Base-by-base conservation (phyloP, 2,113 vertebrate genomes). In the Panurus biarmicus region DNA sequence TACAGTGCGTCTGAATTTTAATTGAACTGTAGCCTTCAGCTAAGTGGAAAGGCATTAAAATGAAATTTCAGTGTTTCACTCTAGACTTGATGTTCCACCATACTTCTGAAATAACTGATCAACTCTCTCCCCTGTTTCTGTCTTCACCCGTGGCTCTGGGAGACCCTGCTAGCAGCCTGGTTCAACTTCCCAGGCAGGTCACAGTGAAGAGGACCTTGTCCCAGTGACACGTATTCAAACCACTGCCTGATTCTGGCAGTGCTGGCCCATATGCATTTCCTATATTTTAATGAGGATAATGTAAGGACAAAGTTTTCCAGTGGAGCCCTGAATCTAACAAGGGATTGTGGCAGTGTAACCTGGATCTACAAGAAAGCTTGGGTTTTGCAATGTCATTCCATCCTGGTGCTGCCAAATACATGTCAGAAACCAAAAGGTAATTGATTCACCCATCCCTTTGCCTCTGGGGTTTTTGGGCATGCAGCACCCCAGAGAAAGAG, bases 11-110 rank as follows among this genome's bases (percentile, higher is more conserved):
- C 71, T 71, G 89, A 95, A 95, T 96, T 95, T 96, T 95, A 94
- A 91, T 93, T 96, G 90, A 94, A 95, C 83, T 86, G 53, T 94
- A 84, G 76, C 90, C 89, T 76, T 33, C 73, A 83, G 92, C 83
- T 95, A 80, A 94, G n/a, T n/a, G n/a, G n/a, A n/a, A n/a, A n/a
- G 85, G 62, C 44, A 93, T 94, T 94, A 95, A 96, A 96, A 96
- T 82, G 53, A 94, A 95, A 91, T 57, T 38, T 61, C 57, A 51
- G 67, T 48, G 53, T 90, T 95, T 89, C 77, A 72, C 40, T 85
- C 65, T 80, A 54, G 18, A 74, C 82, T 50, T 93, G 85, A 94
- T 93, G 57, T 54, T 89, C 70, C 82, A 71, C 62, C 33, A 7
- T 65, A 53, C 35, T 61, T 78, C 80, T 75, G 88, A 95, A 95